Base-by-base conservation (phyloP, 2,797 vertebrate genomes). In the Sebastes trivittatus region DNA sequence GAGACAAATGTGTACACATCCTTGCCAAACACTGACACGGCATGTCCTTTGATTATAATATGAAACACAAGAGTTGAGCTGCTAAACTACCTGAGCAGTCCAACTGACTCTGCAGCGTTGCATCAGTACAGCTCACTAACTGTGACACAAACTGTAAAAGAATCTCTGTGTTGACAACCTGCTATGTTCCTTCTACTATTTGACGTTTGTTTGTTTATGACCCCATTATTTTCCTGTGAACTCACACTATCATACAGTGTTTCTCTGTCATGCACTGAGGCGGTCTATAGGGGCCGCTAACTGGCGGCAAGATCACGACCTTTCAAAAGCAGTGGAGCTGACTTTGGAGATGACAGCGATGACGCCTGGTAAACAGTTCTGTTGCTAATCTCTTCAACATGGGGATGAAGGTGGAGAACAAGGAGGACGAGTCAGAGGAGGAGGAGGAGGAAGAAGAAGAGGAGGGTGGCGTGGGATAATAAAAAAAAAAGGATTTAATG, bases 191-290 rank as follows among this genome's bases (percentile, higher is more conserved):
- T 78, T 67, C 70, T 79, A 72, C 70, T 80, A 70, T 78, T 75
- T 90, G 80, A 87, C 36, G 25, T 82, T 68, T 87, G 87, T 88
- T 90, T 89, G 87, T 88, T 90, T 89, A 80, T 88, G 89, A 92
- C 91, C 93, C 78, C 78, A 79, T 91, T 93, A 93, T 75, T 88
- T 90, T 73, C 66, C 49, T 84, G 78, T 85, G 82, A 94, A 90
- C 82, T 80, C 72, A 46, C 61, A 79, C 78, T 73, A 84, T 74
- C 78, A 70, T 54, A 81, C 54, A 82, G 81, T 2, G 6, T 64
- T 87, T 80, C 81, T 63, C 58, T 85, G 72, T 83, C 77, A 84
- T 87, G 87, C 74, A 83, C 79, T 79, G 69, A 59, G 84, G 88
- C 86, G 86, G 88, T 90, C 89, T 91, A 86, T 71, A 79, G 83